A percentile compares a stretch with the other conserved stretches of the same genome.
Evolutionary conservation across 35 echinoderm and acorn worm genomes (phyloP).

Genomic region (Heliocidaris tuberculata): DNA sequence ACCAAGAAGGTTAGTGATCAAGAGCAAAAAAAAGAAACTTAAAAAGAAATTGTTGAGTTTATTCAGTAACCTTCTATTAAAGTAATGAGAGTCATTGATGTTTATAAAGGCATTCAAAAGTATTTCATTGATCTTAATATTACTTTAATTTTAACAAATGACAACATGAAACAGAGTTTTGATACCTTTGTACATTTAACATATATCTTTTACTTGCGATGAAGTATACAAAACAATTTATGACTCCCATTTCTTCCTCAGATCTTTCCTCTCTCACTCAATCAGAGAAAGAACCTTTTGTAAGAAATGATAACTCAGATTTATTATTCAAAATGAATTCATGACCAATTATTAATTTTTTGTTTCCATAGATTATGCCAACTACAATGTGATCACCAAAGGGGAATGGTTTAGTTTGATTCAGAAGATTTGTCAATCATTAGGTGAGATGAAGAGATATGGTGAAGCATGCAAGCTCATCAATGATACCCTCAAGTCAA

Average conservation of each 20-base stretch:
- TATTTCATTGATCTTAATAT: no score
- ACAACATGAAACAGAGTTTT: no score
- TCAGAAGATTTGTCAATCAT: slow-evolving; percentile 6
- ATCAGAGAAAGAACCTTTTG: no score
- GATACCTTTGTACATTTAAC: no score
- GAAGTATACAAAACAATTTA: no score
- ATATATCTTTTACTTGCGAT: no score
- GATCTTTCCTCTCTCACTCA: no score
- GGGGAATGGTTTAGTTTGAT: slow-evolving; percentile 39
- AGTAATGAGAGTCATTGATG: no score
- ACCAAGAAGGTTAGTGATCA: slow-evolving; percentile 1
- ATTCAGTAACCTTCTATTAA: neutral
- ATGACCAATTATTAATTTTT: neutral
- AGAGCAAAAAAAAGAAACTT: neutral
- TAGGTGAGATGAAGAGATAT: slow-evolving; percentile 5
- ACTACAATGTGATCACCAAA: slow-evolving; percentile 26
- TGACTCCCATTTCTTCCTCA: no score
- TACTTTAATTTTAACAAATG: no score
- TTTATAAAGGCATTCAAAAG: no score
- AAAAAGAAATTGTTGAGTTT: neutral
- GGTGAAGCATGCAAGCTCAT: neutral
- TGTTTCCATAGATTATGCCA: slow-evolving; percentile 15
- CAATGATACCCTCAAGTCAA: neutral
- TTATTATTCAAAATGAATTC: neutral
- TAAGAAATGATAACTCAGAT: no score